phyloP scores from a whole-genome alignment of 92 coral and sea anemone genomes.

The Epizoanthus scotinus region DNA sequence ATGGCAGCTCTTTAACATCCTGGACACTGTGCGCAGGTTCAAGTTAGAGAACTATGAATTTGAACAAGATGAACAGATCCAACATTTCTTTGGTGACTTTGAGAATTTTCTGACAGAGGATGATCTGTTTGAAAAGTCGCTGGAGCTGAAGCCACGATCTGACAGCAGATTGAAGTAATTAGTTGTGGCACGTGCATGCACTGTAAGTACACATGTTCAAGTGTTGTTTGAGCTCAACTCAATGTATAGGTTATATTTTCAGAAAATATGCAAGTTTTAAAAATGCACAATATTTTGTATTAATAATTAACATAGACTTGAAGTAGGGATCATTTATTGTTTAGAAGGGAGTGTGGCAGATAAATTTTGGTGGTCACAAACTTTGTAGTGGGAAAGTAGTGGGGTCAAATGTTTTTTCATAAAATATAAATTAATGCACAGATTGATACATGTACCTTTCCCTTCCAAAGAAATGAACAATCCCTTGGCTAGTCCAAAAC shows the following conservation, averaged over 20 bases:
- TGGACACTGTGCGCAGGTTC: slow-evolving; percentile 91
- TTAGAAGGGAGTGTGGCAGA: too few relatives aligned
- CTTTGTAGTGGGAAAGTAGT: too few relatives aligned
- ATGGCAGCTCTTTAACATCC: slow-evolving; percentile 95
- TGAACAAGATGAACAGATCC: slow-evolving; percentile 84
- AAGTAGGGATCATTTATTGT: too few relatives aligned
- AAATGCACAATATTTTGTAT: too few relatives aligned
- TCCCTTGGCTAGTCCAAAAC: too few relatives aligned
- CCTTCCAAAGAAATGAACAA: too few relatives aligned
- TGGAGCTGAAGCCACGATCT: slow-evolving; percentile 87
- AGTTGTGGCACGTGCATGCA: not conserved
- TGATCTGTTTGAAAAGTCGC: slow-evolving; percentile 87
- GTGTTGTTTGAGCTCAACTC: not conserved
- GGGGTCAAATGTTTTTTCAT: too few relatives aligned
- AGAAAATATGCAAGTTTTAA: too few relatives aligned
- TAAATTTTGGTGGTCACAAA: too few relatives aligned
- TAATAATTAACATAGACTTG: too few relatives aligned
- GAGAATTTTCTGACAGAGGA: slow-evolving; percentile 90
- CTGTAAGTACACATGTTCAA: slow-evolving; percentile 1
- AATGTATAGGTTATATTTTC: not conserved
- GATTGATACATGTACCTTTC: too few relatives aligned
- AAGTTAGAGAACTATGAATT: slow-evolving; percentile 84
- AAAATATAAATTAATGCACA: too few relatives aligned
- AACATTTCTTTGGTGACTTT: slow-evolving; percentile 85
- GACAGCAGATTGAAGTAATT: slow-evolving; percentile 44